These are phyloP conservation scores for Martes martes DNA, from an alignment of 2,113 vertebrate genomes.

Conservation along the genomic window DNA sequence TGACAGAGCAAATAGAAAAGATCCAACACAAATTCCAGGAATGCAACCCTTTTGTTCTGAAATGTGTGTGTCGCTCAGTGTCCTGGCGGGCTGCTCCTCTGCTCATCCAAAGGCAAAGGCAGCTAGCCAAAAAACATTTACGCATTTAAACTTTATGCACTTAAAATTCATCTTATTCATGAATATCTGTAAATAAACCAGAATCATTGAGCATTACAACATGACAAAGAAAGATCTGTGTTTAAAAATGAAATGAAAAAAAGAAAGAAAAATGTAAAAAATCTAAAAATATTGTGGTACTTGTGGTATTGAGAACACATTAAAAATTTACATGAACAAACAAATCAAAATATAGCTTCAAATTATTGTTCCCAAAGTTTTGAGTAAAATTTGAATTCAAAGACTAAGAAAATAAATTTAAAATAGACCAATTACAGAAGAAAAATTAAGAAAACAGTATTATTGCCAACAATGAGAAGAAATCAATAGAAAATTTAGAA, in stretches of 20 bases:
- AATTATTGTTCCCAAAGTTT: neutral
- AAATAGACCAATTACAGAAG: neutral
- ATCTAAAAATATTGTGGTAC: neutral
- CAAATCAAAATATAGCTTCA: neutral
- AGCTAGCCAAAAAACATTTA: neutral
- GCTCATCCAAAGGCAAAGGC: neutral
- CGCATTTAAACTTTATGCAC: no score
- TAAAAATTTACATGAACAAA: neutral
- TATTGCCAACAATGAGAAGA: neutral
- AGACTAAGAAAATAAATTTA: neutral
- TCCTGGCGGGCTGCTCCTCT: neutral
- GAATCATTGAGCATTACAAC: neutral
- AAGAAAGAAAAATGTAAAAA: neutral
- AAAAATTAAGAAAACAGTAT: neutral
- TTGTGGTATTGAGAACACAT: neutral
- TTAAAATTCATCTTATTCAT: neutral
- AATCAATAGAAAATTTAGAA: neutral
- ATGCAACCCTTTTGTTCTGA: neutral
- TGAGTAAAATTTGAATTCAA: neutral
- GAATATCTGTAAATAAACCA: neutral
- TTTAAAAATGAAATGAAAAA: neutral
- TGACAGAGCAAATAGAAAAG: neutral
- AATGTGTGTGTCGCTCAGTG: neutral
- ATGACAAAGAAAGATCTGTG: neutral
- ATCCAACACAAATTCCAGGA: neutral